phyloP scores from a whole-genome alignment of 2,113 vertebrate genomes.

The Mesembrinibis cayennensis region DNA sequence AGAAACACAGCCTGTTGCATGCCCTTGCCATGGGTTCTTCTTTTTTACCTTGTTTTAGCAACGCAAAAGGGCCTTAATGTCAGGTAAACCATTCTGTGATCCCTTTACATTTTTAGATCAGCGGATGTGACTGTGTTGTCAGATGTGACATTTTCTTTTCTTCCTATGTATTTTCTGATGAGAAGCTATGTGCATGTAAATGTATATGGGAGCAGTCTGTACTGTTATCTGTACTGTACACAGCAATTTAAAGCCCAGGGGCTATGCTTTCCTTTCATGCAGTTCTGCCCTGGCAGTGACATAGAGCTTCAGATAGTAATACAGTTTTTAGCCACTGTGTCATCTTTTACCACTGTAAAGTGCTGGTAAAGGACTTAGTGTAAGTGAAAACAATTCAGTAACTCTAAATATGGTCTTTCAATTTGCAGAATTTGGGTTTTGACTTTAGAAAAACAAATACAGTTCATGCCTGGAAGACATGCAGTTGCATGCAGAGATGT shows the following conservation, averaged over 20 bases:
- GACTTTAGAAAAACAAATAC: background rate
- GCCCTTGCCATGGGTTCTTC: background rate
- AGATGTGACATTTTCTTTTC: background rate
- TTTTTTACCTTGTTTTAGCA: background rate
- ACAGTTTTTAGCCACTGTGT: background rate
- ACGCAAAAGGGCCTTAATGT: background rate
- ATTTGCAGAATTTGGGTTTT: background rate
- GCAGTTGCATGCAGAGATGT: background rate
- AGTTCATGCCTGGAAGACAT: background rate
- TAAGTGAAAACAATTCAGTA: background rate
- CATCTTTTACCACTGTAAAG: background rate
- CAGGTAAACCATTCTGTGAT: background rate
- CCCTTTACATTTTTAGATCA: background rate
- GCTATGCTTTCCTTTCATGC: fast-evolving
- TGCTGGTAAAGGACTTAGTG: background rate
- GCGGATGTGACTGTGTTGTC: background rate
- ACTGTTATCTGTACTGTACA: background rate
- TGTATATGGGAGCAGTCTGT: background rate
- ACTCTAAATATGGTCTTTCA: background rate
- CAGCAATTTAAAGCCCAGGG: background rate
- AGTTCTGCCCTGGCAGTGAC: background rate
- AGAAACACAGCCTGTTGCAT: background rate
- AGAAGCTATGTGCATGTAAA: background rate
- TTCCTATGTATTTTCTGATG: background rate
- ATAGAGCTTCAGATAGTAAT: background rate